Evolutionary conservation across 2,888 invertebrate species (phyloP).

Genomic region (Scaptomyza flava): DNA sequence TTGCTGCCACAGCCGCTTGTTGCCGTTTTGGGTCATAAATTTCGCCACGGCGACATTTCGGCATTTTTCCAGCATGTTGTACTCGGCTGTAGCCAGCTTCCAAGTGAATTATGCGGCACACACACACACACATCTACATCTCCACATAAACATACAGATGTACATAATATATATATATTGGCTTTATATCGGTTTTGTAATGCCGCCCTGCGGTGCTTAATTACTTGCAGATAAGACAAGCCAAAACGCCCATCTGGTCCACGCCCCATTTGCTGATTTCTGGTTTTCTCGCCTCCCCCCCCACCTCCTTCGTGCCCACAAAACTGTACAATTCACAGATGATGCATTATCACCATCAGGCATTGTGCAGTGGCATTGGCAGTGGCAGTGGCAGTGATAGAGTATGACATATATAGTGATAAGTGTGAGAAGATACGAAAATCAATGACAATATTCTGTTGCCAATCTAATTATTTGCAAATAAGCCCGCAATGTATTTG

Average conservation of each 20-base stretch:
- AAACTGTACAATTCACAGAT: slow-evolving; percentile 50
- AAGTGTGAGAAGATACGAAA: not conserved
- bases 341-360: slow-evolving; percentile 40
- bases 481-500: slow-evolving; percentile 52
- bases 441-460: slow-evolving; percentile 43
- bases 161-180: slow-evolving; percentile 7
- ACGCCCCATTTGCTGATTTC: slow-evolving; percentile 32
- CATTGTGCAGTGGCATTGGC: not conserved
- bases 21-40: slow-evolving; percentile 77
- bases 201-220: slow-evolving; percentile 57
- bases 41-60: slow-evolving; percentile 75
- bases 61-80: slow-evolving; percentile 75
- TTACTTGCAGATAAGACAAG: slow-evolving; percentile 58
- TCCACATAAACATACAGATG: not conserved
- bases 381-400: slow-evolving; percentile 6
- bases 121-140: not conserved
- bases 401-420: not conserved
- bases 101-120: slow-evolving; percentile 42
- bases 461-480: slow-evolving; percentile 69
- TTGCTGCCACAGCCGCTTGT: slow-evolving; percentile 28
- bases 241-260: slow-evolving; percentile 26
- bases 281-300: slow-evolving; percentile 1
- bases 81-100: slow-evolving; percentile 28
- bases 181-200: slow-evolving; percentile 34
- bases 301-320: no score